Conservation (phyloP, 2,113 vertebrate species). For the Rhinoptilus africanus region DNA sequence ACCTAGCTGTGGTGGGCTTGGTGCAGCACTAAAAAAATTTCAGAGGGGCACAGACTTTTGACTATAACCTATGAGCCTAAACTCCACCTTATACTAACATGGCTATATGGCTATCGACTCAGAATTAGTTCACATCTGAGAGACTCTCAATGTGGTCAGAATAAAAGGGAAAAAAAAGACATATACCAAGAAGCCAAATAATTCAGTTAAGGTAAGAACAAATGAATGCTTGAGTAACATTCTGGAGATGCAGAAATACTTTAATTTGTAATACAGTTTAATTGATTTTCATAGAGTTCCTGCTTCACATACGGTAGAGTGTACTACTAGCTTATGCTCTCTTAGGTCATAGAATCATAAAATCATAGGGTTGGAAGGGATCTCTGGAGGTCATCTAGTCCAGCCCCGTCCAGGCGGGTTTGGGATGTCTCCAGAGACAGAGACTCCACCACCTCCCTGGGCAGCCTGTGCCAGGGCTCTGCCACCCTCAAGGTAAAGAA, state of each 20-base stretch:
- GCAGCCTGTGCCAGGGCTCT: no score
- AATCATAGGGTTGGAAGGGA: no score
- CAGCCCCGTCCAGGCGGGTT: no score
- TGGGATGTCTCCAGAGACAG: no score
- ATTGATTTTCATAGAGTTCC: background rate
- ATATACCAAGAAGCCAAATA: background rate
- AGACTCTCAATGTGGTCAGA: background rate
- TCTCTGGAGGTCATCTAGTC: no score
- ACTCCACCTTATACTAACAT: background rate
- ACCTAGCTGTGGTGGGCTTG: background rate
- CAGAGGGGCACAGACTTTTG: background rate
- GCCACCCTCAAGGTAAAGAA: no score
- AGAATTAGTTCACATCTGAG: background rate
- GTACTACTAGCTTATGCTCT: background rate
- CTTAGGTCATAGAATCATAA: background rate
- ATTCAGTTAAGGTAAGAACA: background rate
- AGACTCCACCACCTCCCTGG: no score
- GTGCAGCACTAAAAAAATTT: background rate
- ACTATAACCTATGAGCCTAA: background rate
- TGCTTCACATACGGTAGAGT: background rate
- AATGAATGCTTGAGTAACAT: background rate
- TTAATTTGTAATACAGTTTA: background rate
- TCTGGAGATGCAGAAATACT: background rate
- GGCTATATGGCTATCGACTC: background rate
- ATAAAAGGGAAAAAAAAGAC: background rate